phyloP scores from a whole-genome alignment of 37 sponge, comb jelly and placozoan genomes.

The Spongilla lacustris region DNA sequence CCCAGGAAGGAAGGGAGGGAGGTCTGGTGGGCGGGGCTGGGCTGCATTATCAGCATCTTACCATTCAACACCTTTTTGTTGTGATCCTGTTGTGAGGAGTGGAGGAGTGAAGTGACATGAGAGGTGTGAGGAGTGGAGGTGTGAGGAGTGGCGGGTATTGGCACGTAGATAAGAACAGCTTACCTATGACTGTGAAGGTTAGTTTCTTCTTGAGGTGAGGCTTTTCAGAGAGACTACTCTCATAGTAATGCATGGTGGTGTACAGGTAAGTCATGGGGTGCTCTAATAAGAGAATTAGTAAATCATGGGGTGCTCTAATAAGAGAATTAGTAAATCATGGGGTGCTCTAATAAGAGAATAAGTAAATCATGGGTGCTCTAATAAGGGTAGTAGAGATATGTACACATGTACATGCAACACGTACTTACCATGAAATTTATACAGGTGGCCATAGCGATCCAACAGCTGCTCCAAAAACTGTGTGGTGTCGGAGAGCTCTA shows the following conservation, averaged over 20 bases:
- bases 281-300: background rate
- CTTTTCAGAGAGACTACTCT: conserved; percentile 33
- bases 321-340: background rate
- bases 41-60: background rate
- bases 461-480: conserved; percentile 52
- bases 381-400: too few species aligned
- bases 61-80: background rate
- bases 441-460: conserved; percentile 61
- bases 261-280: conserved; percentile 78
- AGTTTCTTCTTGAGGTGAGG: conserved; percentile 64
- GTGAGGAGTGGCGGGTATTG: background rate
- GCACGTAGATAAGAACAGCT: conserved; percentile 1
- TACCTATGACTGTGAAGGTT: conserved; percentile 69
- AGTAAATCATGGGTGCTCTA: too few species aligned
- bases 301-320: background rate
- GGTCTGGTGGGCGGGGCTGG: background rate
- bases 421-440: conserved; percentile 77
- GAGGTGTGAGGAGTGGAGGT: background rate
- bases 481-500: conserved; percentile 67
- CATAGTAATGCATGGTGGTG: conserved; percentile 84
- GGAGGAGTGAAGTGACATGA: background rate
- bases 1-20: background rate
- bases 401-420: too few species aligned
- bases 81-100: background rate
- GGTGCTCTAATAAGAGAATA: too few species aligned